These are phyloP conservation scores for Corbicula japonica DNA, from an alignment of 2,888 invertebrate genomes.

Conservation along the genomic window DNA sequence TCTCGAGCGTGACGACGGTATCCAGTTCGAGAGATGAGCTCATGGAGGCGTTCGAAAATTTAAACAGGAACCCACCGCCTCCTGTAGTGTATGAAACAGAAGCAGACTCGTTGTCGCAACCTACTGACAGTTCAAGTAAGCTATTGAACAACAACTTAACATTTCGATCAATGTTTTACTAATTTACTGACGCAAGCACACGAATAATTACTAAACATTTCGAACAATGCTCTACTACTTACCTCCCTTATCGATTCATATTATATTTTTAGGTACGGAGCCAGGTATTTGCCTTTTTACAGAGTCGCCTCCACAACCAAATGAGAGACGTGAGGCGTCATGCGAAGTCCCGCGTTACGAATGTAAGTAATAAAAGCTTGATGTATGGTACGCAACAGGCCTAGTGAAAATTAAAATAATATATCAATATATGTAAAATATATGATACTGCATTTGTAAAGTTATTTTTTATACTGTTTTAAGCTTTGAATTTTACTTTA, in stretches of 20 bases:
- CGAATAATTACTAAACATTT: too few species aligned
- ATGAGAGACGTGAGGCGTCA: conserved; percentile 83
- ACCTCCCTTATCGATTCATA: background rate
- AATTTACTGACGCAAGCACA: too few species aligned
- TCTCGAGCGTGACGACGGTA: conserved; percentile 83
- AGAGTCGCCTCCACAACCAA: conserved; percentile 83
- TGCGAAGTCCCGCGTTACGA: conserved; percentile 83
- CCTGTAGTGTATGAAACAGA: conserved; percentile 81
- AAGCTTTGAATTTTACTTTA: too few species aligned
- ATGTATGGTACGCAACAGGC: too few species aligned
- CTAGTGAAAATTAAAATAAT: too few species aligned
- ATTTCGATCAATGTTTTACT: too few species aligned
- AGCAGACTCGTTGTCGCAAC: conserved; percentile 77
- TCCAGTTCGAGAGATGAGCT: conserved; percentile 84
- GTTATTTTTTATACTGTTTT: too few species aligned
- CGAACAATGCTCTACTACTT: too few species aligned
- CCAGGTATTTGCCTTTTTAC: conserved; percentile 84
- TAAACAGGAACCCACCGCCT: conserved; percentile 78
- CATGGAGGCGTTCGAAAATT: conserved; percentile 82
- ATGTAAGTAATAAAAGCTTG: too few species aligned
- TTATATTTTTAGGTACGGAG: conserved; percentile 74
- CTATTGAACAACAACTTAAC: too few species aligned
- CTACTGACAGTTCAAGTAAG: conserved; percentile 80
- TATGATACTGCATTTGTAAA: too few species aligned
- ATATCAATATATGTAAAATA: too few species aligned